phyloP scores from a whole-genome alignment of 2,888 invertebrate species.

The Peribatodes rhomboidaria region DNA sequence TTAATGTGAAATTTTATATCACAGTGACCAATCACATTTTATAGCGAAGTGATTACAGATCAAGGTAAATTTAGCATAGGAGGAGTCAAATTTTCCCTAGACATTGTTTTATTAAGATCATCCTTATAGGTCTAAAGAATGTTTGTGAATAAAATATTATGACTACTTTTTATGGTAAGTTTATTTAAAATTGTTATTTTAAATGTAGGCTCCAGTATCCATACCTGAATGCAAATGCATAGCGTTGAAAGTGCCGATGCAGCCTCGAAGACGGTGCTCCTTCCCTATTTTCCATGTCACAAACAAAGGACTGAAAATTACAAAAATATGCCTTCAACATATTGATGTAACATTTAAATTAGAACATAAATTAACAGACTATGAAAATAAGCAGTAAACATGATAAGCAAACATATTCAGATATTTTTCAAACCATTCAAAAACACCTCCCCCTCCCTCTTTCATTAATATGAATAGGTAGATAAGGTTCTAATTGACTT shows the following conservation, averaged over 20 bases:
- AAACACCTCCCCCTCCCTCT: too few species aligned
- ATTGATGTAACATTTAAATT: slow-evolving; percentile 18
- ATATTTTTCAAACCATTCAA: background rate
- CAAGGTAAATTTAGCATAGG: too few species aligned
- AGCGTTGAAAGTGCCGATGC: slow-evolving; percentile 99
- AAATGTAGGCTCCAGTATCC: slow-evolving; percentile 7
- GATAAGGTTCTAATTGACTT: too few species aligned
- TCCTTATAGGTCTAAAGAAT: too few species aligned
- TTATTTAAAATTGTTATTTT: background rate
- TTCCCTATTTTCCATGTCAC: slow-evolving; percentile 99
- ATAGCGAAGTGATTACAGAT: too few species aligned
- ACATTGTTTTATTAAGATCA: too few species aligned
- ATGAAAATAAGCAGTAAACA: background rate
- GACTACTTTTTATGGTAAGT: background rate
- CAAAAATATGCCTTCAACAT: slow-evolving; percentile 41
- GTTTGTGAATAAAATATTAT: too few species aligned
- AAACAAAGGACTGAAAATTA: slow-evolving; percentile 95
- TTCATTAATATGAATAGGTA: too few species aligned
- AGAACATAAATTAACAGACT: background rate
- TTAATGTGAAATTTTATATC: too few species aligned
- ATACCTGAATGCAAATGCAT: slow-evolving; percentile 96
- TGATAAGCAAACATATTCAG: background rate
- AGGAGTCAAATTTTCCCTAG: too few species aligned
- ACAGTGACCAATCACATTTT: too few species aligned
- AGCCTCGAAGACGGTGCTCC: slow-evolving; percentile 97